Evolutionary conservation across 2,797 vertebrate species (phyloP), one percentile per base, ranked within the genome.

Genomic region (Paratrypauchen microcephalus): DNA sequence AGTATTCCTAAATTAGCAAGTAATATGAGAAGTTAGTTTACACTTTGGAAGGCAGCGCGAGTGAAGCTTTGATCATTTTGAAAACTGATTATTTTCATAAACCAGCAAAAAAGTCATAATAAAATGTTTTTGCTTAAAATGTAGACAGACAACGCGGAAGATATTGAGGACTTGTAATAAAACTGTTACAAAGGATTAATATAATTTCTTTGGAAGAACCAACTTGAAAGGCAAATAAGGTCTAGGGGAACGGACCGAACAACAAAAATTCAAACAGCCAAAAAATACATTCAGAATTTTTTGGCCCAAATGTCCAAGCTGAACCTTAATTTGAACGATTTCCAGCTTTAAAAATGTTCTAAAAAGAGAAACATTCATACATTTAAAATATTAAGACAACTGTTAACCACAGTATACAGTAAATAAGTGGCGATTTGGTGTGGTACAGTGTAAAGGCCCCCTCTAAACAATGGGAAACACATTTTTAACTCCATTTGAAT

Each of bases 261-360:
- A 69, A 68, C 57, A 70, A 39, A 83, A 66, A 76, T 60, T 65
- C 32, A 75, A 59, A 80, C 70, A 83, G 76, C 69, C 60, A 55
- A 78, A 45, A 41, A 84, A 82, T 90, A 92, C 91, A 92, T 91
- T 93, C 87, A 87, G 41, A 48, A 74, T 8, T 23, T 71, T 69
- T 78, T 83, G 80, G 75, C 74, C 72, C 64, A 74, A 32, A 58
- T 65, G 52, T 77, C 66, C 64, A 69, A 69, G 65, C 71, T 60
- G 81, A 39, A 82, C 70, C 45, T 78, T 66, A 62, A 50, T 47
- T 24, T 61, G 41, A 65, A 57, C 5, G 65, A 61, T n/a, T 36
- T 61, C 32, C 59, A 61, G 32, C 19, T 36, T 36, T 16, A 83
- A 74, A 82, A 85, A 79, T 74, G 80, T 74, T 57, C 6, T 28